These are phyloP conservation scores for Gorsachius goisagi DNA, from an alignment of 2,113 vertebrate genomes.

Conservation along the genomic window DNA sequence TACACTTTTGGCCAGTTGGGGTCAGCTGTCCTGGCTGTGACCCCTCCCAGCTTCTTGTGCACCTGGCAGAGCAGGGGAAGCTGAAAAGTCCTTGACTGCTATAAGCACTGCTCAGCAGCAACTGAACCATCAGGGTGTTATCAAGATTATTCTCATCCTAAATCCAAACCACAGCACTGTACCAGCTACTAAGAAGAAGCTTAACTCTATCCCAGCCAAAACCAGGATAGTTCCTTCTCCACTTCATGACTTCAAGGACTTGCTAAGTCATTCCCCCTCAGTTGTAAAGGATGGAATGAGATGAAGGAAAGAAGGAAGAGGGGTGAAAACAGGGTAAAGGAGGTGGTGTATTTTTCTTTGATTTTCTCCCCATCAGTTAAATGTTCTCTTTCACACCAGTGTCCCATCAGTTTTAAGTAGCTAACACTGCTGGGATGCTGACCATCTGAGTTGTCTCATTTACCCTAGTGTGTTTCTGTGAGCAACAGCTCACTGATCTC, in stretches of 20 bases:
- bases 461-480: neutral
- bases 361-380: neutral
- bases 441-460: neutral
- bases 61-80: no score
- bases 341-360: neutral
- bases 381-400: neutral
- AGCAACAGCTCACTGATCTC: neutral
- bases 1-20: no score
- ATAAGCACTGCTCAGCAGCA: no score
- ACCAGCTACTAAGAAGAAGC: no score
- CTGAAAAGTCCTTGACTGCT: no score
- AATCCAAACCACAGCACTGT: no score
- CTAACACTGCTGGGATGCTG: neutral
- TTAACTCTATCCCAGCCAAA: no score
- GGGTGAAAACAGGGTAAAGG: fast-evolving
- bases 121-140: no score
- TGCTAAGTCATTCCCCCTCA: neutral
- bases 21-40: no score
- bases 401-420: neutral
- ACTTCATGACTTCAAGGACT: neutral
- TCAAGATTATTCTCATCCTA: no score
- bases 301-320: neutral
- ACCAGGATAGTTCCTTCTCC: neutral
- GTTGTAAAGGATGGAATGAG: neutral
- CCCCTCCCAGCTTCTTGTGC: no score